phyloP scores from a whole-genome alignment of 2,888 invertebrate genomes.

The Tyria jacobaeae region DNA sequence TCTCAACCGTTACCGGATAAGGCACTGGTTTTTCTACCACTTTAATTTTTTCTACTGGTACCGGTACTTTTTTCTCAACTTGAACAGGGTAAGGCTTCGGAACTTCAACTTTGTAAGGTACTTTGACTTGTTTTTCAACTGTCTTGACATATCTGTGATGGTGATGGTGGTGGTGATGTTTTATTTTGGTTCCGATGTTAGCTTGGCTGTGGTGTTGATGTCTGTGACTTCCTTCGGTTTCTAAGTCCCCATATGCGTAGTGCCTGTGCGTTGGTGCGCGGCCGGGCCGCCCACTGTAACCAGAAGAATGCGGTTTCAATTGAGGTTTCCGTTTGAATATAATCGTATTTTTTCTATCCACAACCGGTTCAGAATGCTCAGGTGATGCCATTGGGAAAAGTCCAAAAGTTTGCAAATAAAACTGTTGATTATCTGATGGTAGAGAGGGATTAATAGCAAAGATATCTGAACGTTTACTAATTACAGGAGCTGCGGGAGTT shows the following conservation, averaged over 20 bases:
- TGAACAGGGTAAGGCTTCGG: slow-evolving; percentile 84
- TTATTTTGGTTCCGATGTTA: slow-evolving; percentile 75
- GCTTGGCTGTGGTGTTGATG: slow-evolving; percentile 59
- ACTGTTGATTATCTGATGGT: slow-evolving; percentile 58
- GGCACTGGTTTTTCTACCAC: slow-evolving; percentile 73
- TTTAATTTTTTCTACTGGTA: slow-evolving; percentile 71
- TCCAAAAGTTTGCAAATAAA: slow-evolving; percentile 75
- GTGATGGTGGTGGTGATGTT: slow-evolving; percentile 89
- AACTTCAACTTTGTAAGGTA: slow-evolving; percentile 84
- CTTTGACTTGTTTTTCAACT: slow-evolving; percentile 84
- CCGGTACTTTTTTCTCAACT: slow-evolving; percentile 77
- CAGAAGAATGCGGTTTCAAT: slow-evolving; percentile 66
- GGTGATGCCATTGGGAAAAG: slow-evolving; percentile 64
- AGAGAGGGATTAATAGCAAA: slow-evolving; percentile 44
- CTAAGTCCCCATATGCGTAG: slow-evolving; percentile 61
- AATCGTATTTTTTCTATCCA: slow-evolving; percentile 67
- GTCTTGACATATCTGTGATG: slow-evolving; percentile 89
- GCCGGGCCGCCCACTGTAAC: slow-evolving; percentile 66
- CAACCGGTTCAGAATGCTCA: slow-evolving; percentile 49
- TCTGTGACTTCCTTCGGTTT: slow-evolving; percentile 63
- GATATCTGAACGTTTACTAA: slow-evolving; percentile 66
- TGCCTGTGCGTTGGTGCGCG: slow-evolving; percentile 56
- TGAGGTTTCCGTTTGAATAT: slow-evolving; percentile 67
- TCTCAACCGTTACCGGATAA: slow-evolving; percentile 79
- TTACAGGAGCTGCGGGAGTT: slow-evolving; percentile 47